Conservation (phyloP, 2,888 invertebrate species). For the Calameuta filiformis region DNA sequence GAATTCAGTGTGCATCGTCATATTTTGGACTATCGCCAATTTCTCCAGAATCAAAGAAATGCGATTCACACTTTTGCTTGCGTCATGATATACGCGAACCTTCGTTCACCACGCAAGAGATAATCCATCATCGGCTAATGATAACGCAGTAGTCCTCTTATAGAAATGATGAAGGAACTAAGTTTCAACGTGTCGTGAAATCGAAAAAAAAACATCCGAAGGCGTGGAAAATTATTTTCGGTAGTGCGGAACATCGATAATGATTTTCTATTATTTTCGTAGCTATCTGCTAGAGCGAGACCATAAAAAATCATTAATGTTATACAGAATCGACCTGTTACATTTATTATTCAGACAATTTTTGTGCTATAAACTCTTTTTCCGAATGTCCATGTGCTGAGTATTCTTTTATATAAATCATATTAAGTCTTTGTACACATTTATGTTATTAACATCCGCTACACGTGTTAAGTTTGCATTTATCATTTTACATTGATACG, state of each 20-base stretch:
- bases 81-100: not conserved
- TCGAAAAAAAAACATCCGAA: not conserved
- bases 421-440: conserved; percentile 22
- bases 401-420: conserved; percentile 1
- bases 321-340: not conserved
- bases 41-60: not conserved
- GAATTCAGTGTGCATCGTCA: conserved; percentile 61
- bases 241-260: not conserved
- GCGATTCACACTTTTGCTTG: not conserved
- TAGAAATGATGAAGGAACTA: not conserved
- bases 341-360: not conserved
- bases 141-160: not conserved
- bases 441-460: conserved; percentile 2
- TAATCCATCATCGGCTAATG: not conserved
- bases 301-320: not conserved
- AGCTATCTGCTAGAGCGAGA: conserved; percentile 61
- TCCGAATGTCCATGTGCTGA: not conserved
- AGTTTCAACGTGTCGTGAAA: not conserved
- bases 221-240: not conserved
- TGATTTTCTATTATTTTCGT: not conserved
- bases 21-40: not conserved
- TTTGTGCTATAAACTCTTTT: not conserved
- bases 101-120: not conserved
- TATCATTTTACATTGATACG: conserved; percentile 32
- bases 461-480: conserved; percentile 24